Evolutionary conservation across 1,140 invertebrate species (phyloP), one percentile per base, ranked within the genome.

Genomic region (Drosophila ercepeae): DNA sequence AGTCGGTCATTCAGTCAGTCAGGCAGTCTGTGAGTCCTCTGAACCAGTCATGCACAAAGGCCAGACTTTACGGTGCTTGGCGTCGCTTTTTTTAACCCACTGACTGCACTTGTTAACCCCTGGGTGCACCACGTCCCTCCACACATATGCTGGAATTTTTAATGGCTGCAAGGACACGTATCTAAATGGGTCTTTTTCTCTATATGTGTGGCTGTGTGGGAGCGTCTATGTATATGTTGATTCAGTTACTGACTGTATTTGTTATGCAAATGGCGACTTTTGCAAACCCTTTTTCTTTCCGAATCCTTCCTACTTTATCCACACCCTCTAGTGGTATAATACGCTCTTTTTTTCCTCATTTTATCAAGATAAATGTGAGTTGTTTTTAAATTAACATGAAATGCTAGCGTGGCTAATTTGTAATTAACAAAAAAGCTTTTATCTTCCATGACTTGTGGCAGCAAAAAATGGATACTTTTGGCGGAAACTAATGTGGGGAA

Each of bases 241-340:
- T 88, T 82, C 82, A 78, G 82, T 86, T 78, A 86, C 82, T 75
- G 68, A 70, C 59, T 75, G 77, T 86, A 88, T 86, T 86, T 86
- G 82, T 86, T 86, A 86, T 86, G 82, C 82, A 86, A 86, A 86
- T 88, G 82, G 74, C 78, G 69, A 75, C 75, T 68, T 86, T 86
- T 67, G 72, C 59, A 41, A 86, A 45, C 64, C 58, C 18, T 64
- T 69, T 14, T 65, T 6, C 18, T 48, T 25, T 53, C 48, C 46
- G 39, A 34, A 23, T 54, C 32, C 32, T 39, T 51, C 48, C 19
- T 42, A 6, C 23, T 41, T 29, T 51, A 42, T 39, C 19, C 59
- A 51, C 78, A 67, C 64, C 64, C 75, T 36, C 34, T 49, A 48
- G 11, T 50, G 18, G 36, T 9, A 27, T 14, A 19, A 41, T 55